A percentile compares a stretch with the other conserved stretches of the same genome.
These are phyloP conservation scores for Hypothenemus hampei DNA, from an alignment of 1,140 invertebrate genomes.

Conservation along the genomic window DNA sequence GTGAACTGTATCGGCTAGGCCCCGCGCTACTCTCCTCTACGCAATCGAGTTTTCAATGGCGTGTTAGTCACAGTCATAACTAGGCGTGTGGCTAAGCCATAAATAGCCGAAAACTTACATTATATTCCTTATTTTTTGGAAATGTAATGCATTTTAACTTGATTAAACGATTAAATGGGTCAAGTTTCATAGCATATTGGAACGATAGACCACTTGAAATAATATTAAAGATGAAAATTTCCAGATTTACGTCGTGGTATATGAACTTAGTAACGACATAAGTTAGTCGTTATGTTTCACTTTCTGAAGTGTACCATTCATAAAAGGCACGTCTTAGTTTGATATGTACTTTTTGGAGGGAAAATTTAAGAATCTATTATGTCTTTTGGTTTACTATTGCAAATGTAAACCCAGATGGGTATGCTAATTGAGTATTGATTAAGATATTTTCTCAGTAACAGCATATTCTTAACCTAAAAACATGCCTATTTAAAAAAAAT, in stretches of 20 bases:
- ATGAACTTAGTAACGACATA: slow-evolving; percentile 25
- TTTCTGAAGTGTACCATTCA: slow-evolving; percentile 24
- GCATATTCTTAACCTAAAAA: too few relatives aligned
- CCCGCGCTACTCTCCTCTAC: background rate
- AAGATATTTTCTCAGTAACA: too few relatives aligned
- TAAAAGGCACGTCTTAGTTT: slow-evolving; percentile 29
- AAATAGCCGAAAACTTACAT: slow-evolving; percentile 6
- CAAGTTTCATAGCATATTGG: slow-evolving; percentile 7
- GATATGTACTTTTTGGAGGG: slow-evolving; percentile 43
- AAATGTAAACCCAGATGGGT: too few relatives aligned
- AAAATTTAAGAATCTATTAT: slow-evolving; percentile 39
- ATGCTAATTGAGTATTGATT: too few relatives aligned
- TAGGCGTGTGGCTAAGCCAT: slow-evolving; percentile 1
- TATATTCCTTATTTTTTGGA: slow-evolving; percentile 7
- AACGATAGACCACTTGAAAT: too few relatives aligned
- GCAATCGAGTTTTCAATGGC: slow-evolving; percentile 11
- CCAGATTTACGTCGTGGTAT: slow-evolving; percentile 32
- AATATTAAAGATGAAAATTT: slow-evolving; percentile 30
- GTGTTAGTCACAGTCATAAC: slow-evolving; percentile 33
- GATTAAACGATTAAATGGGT: background rate
- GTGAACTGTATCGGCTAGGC: slow-evolving; percentile 33
- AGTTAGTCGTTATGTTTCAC: slow-evolving; percentile 27
- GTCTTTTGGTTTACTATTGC: too few relatives aligned
- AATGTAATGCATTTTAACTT: background rate
- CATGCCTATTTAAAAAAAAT: background rate